Base-by-base conservation (phyloP, 2,113 vertebrate genomes). In the Abramis brama region DNA sequence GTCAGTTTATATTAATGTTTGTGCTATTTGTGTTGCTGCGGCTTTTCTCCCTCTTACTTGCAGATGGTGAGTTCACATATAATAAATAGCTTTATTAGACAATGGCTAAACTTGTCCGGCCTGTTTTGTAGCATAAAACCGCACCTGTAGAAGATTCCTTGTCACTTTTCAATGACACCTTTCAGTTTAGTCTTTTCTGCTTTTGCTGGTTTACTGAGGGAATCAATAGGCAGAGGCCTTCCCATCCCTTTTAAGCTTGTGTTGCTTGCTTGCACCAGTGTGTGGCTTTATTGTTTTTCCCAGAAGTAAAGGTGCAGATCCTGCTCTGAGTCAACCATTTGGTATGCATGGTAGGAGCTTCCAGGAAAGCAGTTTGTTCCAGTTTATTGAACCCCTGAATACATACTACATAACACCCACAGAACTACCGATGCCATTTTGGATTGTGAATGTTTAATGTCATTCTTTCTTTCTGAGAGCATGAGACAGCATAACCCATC, bases 51-150 rank as follows among this genome's bases (percentile, higher is more conserved):
- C 60, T 17, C 13, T 68, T 5, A 60, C 60, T 47, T 62, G 57
- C 1, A n/a, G 79, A 82, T 52, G 57, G 23, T 3, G 13, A 66
- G 4, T 66, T 81, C 55, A 60, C 77, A 60, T 4, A 8, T 79
- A 25, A 39, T 82, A 70, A 82, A 82, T 50, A 19, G 15, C 7
- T 75, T 57, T 23, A 23, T 85, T 45, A 57, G 1, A 45, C 45
- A 57, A 57, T 71, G 39, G 84, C 52, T 82, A 8, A 79, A 93
- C 92, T 87, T n/a, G 87, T 87, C 87, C 50, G n/a, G 87, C 92
- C 76, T 78, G 89, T 91, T 85, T 25, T 39, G 70, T 30, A 55
- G 79, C 47, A 83, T 86, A 83, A 55, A 79, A 76, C 13, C 39
- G 64, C 64, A 83, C 62, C 79, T 83, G 27, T n/a, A 23, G 27